Percentiles rank a stretch among this genome's conserved stretches.
Conservation (phyloP, 2,797 vertebrate species). For the Oreochromis mossambicus region DNA sequence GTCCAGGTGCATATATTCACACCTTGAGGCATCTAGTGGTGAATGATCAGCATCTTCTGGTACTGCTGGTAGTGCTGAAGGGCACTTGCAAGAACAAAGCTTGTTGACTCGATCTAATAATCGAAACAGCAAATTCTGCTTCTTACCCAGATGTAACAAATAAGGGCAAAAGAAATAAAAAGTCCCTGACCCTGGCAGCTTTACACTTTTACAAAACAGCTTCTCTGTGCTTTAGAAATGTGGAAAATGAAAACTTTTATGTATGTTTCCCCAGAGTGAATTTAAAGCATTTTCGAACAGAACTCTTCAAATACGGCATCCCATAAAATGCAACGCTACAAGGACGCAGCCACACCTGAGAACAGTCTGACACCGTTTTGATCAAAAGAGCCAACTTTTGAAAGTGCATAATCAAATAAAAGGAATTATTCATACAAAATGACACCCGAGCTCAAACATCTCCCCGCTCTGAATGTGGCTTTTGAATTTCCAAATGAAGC, state of each 20-base stretch:
- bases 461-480: constrained; percentile 30
- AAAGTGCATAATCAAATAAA: constrained; percentile 70
- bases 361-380: constrained; percentile 48
- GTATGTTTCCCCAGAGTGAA: constrained; percentile 16
- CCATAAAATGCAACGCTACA: constrained; percentile 20
- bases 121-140: background rate
- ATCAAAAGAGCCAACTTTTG: constrained; percentile 65
- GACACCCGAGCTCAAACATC: constrained; percentile 42
- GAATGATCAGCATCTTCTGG: background rate
- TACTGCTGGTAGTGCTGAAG: background rate
- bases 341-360: constrained; percentile 48
- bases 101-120: background rate
- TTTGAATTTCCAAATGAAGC: constrained; percentile 59
- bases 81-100: background rate
- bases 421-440: constrained; percentile 73
- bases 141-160: background rate
- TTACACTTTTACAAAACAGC: background rate
- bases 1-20: background rate
- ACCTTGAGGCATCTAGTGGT: background rate
- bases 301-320: constrained; percentile 40
- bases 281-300: constrained; percentile 32
- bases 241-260: constrained; percentile 5
- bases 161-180: background rate
- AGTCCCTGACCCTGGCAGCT: background rate
- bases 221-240: background rate